A percentile compares a stretch with the other conserved stretches of the same genome.
phyloP scores from a whole-genome alignment of 2,888 invertebrate genomes.

The Reticulitermes lucifugus region DNA sequence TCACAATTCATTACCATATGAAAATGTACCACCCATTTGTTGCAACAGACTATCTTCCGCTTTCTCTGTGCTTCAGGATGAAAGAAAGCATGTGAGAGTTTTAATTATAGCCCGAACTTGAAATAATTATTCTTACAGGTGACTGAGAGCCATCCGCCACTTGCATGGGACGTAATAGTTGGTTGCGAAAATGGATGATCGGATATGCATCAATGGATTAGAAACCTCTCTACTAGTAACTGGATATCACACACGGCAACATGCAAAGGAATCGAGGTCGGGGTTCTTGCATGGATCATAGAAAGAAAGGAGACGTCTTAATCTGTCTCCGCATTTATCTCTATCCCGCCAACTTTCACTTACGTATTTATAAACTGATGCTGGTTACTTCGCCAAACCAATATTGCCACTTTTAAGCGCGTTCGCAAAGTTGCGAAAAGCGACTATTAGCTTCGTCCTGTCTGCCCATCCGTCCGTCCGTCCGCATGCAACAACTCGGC shows the following conservation, averaged over 20 bases:
- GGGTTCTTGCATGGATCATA: not conserved
- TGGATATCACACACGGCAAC: not conserved
- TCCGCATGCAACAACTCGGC: no score
- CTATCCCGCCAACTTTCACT: not conserved
- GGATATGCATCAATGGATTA: not conserved
- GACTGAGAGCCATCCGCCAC: not conserved
- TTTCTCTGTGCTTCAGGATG: not conserved
- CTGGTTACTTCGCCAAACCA: no score
- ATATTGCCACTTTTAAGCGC: not conserved
- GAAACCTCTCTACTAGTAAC: not conserved
- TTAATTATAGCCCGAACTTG: not conserved
- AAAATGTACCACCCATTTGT: no score
- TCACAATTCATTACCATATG: no score
- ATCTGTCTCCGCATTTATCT: not conserved
- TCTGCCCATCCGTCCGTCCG: no score
- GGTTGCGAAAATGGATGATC: not conserved
- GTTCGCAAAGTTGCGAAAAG: no score
- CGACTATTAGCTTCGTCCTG: no score
- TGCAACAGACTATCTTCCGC: no score
- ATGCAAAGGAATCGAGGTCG: not conserved
- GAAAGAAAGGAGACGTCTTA: conserved; percentile 1
- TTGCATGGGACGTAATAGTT: not conserved
- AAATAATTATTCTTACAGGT: not conserved
- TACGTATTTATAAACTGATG: not conserved
- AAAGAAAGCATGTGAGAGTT: not conserved